Evolutionary conservation across 2,888 invertebrate genomes (phyloP), one percentile per base, ranked within the genome.

Genomic region (Dolomedes plantarius): DNA sequence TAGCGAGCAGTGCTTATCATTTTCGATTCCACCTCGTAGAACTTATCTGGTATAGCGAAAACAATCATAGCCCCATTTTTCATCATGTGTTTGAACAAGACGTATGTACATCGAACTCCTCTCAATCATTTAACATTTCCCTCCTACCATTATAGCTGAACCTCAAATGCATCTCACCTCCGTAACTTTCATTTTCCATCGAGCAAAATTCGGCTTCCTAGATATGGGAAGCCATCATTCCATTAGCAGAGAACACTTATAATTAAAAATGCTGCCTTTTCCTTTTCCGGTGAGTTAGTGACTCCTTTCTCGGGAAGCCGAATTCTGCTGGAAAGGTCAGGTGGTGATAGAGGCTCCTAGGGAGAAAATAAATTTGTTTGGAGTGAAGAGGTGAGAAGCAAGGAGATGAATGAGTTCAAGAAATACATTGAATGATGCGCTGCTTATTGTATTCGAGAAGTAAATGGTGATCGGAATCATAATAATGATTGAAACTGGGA

Each of bases 201-300:
- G 19, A 23, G 11, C 23, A 23, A 23, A 56, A 23, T 56, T 23
- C 11, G 6, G 36, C 6, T 36, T 36, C n/a, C 36, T 36, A 36
- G 6, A 6, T 36, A 56, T n/a, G n/a, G 56, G 56, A 1, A 56
- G 56, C 56, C 56, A 23, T 46, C 9, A 16, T 56, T 23, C 56
- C 19, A 23, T 56, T 23, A 23, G 23, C 19, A 6, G 2, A 0
- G 23, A 56, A 23, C 56, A 56, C 56, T 56, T 56, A 56, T 56
- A 56, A 56, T 56, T 56, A 56, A 56, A 56, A 56, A 56, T 56
- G 19, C 19, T 56, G 56, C 56, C 56, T 56, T 56, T 19, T 19
- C 23, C 23, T 16, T 11, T n/a, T n/a, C n/a, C n/a, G n/a, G n/a
- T 5, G 36, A 36, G 36, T 36, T n/a, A 5, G 11, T 46, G 23